A percentile compares a stretch with the other conserved stretches of the same genome.
Evolutionary conservation across 2,888 invertebrate genomes (phyloP).

Genomic region (Sialis lutaria): DNA sequence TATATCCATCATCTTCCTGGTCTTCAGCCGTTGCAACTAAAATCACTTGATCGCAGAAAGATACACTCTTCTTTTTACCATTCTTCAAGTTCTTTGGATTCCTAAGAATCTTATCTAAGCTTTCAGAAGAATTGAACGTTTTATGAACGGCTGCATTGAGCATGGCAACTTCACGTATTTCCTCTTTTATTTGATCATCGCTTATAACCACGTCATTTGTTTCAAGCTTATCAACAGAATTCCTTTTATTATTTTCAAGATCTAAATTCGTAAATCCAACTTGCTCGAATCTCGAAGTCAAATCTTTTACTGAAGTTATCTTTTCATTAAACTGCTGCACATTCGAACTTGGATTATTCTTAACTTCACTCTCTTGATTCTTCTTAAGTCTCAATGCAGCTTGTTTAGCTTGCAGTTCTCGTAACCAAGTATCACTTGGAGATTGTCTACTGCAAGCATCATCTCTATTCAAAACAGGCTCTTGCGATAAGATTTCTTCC

Average conservation of each 20-base stretch:
- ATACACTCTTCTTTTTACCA: slow-evolving; percentile 81
- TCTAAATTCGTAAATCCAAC: slow-evolving; percentile 19
- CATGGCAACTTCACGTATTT: slow-evolving; percentile 36
- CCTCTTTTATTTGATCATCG: slow-evolving; percentile 32
- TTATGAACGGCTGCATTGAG: slow-evolving; percentile 34
- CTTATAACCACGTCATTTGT: slow-evolving; percentile 6
- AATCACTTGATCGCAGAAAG: slow-evolving; percentile 88
- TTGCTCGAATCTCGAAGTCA: slow-evolving; percentile 68
- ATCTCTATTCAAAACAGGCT: slow-evolving; percentile 22
- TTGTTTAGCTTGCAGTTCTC: slow-evolving; percentile 67
- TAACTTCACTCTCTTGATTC: slow-evolving; percentile 18
- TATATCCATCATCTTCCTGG: slow-evolving; percentile 77
- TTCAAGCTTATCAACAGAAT: slow-evolving; percentile 9
- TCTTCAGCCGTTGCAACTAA: slow-evolving; percentile 85
- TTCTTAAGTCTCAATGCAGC: slow-evolving; percentile 40
- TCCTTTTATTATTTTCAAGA: slow-evolving; percentile 14
- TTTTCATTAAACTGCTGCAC: slow-evolving; percentile 11
- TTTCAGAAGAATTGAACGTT: slow-evolving; percentile 23
- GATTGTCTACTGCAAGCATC: slow-evolving; percentile 20
- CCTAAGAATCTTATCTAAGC: slow-evolving; percentile 21
- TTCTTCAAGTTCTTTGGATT: slow-evolving; percentile 34
- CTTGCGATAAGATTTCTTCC: slow-evolving; percentile 37
- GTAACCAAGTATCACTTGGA: slow-evolving; percentile 48
- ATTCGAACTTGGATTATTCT: slow-evolving; percentile 4
- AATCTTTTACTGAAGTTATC: slow-evolving; percentile 47